Base-by-base conservation (phyloP, 2,888 invertebrate genomes). In the Heliconius ethilla region DNA sequence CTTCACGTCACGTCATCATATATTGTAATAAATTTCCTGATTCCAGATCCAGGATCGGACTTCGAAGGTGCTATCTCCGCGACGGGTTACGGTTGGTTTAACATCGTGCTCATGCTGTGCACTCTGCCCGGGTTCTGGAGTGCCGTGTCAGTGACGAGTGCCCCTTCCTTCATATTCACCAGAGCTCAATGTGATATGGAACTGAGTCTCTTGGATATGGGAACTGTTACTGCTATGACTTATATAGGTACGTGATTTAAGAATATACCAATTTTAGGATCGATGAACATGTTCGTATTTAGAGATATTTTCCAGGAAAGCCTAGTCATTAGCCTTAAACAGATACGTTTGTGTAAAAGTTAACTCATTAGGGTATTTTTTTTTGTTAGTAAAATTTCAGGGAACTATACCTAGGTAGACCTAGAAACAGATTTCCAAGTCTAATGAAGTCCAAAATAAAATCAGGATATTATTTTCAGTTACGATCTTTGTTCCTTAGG, bases 161-260 rank as follows among this genome's bases (percentile, higher is more conserved):
- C 96, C 3, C 95, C 96, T 84, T 96, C 97, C 0, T 97, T 96
- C 86, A 95, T 97, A 83, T 94, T 97, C 86, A 97, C 97, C 0
- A 95, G 96, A 59, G 97, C 97, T 0, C 96, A 97, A 87, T 97
- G 97, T 84, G 96, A 97, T 85, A 95, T 97, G 84, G 89, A 95
- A 59, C 91, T 97, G 66, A 95, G 95, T 1, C 89, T 96, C 13
- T 86, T 96, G 37, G 95, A 97, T 74, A 97, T 97, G 93, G 97
- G 97, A 5, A 91, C 96, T 0, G 90, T 97, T 2, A 96, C 96
- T 80, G 96, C 96, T 1, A 95, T 96, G 79, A 96, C 96, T 7
- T 97, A 97, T 90, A 95, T 96, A 86, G 97, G 97, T 96, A 75
- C 83, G 82, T 67, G 18, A 2, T 29, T 66, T 13, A 66, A 29